Base-by-base conservation (phyloP, 2,888 invertebrate species). In the Diadromus collaris region DNA sequence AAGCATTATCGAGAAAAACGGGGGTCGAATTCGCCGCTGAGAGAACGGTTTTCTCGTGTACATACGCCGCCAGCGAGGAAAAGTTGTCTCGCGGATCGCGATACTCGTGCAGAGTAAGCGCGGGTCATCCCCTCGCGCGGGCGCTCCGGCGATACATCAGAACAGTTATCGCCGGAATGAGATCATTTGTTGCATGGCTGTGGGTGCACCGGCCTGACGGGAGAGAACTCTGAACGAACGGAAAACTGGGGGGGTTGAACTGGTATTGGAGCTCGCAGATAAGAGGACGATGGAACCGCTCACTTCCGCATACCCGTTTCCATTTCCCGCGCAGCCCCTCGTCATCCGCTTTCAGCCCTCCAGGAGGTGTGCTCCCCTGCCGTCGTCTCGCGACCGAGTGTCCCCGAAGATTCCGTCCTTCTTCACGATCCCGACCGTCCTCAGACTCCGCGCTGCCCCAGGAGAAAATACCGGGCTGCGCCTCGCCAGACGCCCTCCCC, bases 171-270 rank as follows among this genome's bases (percentile, higher is more conserved):
- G 87, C 83, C 75, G 79, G 75, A 87, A 89, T 88, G 87, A 88
- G 88, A 88, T 89, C 87, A 86, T 88, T 89, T 88, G 88, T 89
- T 88, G 87, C 85, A 85, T 86, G 85, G 86, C 85, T 83, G 85
- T 83, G 81, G 81, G 61, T 56, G 70, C 63, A 13, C 6, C 27
- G 41, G 48, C 44, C 69, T 38, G 10, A 38, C 38, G 60, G 71
- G 64, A 34, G 81, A 64, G 72, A 68, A 65, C 68, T 78, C 77
- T 61, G 70, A 51, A 69, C 76, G 77, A 82, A 82, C 82, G 78
- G 84, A 85, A 86, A 86, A 86, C 84, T 81, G 82, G 65, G 76
- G 58, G 64, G 74, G 56, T 67, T 61, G 83, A 64, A 80, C 76
- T 81, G 82, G 85, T 88, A 88, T 88, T 87, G 88, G 86, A 85